A percentile compares a stretch with the other conserved stretches of the same genome.
phyloP scores from a whole-genome alignment of 2,113 vertebrate genomes.

The Ictalurus punctatus region DNA sequence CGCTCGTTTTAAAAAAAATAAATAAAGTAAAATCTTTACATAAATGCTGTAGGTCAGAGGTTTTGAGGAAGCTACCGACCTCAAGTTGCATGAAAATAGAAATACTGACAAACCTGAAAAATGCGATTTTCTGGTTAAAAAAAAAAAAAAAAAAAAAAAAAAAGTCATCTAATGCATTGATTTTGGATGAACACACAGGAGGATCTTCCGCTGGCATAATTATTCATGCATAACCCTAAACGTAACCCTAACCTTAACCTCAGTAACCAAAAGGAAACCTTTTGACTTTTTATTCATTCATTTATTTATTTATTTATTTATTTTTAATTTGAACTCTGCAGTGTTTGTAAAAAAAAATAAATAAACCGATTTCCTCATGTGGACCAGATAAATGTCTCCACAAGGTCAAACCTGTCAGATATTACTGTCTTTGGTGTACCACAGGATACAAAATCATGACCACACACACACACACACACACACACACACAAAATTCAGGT shows the following conservation, averaged over 20 bases:
- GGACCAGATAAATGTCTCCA: background rate
- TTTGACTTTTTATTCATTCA: background rate
- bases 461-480: background rate
- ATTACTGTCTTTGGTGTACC: background rate
- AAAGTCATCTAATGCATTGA: background rate
- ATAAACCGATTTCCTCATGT: background rate
- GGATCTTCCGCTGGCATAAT: background rate
- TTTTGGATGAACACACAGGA: background rate
- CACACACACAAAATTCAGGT: background rate
- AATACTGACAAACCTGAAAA: background rate
- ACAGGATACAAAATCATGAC: background rate
- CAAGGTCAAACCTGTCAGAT: conserved; percentile 21
- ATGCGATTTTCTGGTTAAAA: background rate
- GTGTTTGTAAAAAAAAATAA: background rate
- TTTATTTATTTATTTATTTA: background rate
- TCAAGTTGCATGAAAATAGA: background rate
- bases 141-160: background rate
- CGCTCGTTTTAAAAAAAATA: background rate
- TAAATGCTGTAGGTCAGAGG: background rate
- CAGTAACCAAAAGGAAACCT: background rate
- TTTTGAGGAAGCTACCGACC: background rate
- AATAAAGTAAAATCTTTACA: background rate
- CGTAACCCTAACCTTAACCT: background rate
- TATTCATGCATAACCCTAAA: background rate
- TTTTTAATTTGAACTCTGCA: background rate